These are phyloP conservation scores for Rhincodon typus DNA, from an alignment of 2,797 vertebrate species.

Conservation along the genomic window DNA sequence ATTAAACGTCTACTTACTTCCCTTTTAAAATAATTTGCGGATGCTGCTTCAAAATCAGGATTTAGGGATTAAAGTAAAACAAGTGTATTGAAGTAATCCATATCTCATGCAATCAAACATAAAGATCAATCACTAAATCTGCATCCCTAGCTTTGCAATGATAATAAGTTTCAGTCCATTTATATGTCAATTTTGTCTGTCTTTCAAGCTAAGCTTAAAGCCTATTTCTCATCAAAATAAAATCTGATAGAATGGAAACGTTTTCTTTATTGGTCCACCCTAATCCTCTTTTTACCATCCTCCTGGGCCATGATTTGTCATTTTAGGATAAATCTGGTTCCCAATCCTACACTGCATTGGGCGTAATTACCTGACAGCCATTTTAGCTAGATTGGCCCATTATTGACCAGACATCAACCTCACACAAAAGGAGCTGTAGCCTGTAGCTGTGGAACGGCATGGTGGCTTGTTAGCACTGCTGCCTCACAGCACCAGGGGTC, in stretches of 20 bases:
- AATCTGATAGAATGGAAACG: not conserved
- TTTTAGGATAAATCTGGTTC: not conserved
- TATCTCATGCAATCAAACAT: not conserved
- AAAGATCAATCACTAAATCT: not conserved
- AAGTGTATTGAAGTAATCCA: not conserved
- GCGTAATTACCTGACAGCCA: too few species aligned
- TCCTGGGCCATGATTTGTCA: not conserved
- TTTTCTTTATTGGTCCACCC: not conserved
- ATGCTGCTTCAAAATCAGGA: not conserved
- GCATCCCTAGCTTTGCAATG: not conserved
- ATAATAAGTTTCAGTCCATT: not conserved
- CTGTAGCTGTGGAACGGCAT: too few species aligned
- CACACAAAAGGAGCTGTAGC: too few species aligned
- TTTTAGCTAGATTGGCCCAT: too few species aligned
- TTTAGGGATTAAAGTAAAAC: not conserved
- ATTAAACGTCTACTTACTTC: not conserved
- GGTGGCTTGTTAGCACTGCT: too few species aligned
- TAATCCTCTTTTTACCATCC: not conserved
- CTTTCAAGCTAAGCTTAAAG: not conserved
- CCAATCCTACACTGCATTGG: too few species aligned
- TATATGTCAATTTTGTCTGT: not conserved
- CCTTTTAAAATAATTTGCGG: not conserved
- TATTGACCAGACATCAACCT: too few species aligned
- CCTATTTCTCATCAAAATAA: not conserved
- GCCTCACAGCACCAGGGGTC: too few species aligned